Base-by-base conservation (phyloP, 2,888 invertebrate species). In the Trichogramma dendrolimi region DNA sequence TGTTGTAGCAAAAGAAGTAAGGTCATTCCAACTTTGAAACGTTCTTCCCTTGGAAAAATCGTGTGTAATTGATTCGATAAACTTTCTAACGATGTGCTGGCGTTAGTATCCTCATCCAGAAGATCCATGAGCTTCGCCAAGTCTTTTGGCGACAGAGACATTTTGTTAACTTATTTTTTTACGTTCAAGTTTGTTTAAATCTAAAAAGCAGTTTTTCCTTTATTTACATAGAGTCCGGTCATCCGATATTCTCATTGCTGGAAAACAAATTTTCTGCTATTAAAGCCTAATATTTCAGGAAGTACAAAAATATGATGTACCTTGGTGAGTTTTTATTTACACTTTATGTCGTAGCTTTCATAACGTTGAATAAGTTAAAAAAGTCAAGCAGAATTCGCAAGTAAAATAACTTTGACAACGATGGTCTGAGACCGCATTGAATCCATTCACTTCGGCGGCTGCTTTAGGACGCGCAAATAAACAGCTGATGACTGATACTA, bases 31-130 rank as follows among this genome's bases (percentile, higher is more conserved):
- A 87, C 85, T 83, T 91, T 91, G 74, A 91, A 92, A 76, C 88
- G 87, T 72, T 92, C 91, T 58, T 87, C 84, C 76, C 87, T 87
- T 38, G 87, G 84, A 77, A 94, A 93, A 69, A 86, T 86, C 75
- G 90, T 91, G 74, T 90, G 90, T 49, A 93, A 83, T 73, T 90
- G 89, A 69, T 84, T 83, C 57, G 89, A 87, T 71, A 94, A 83
- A 51, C 84, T 83, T 72, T 94, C 94, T 74, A 94, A 82, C 41
- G 67, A 73, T 39, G 67, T 71, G 44, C 75, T 75, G 44, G 73
- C 62, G 65, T 79, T 78, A 61, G 77, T 76, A 14, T 77, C 75
- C 63, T 79, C 78, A 44, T 76, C 75, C 1, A 79, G 69, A 40
- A 79, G 69, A 49, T 76, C 74, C 55, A 79, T 59, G 27, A 79